phyloP scores from a whole-genome alignment of 1,140 invertebrate species.

The Melanaphis sacchari region DNA sequence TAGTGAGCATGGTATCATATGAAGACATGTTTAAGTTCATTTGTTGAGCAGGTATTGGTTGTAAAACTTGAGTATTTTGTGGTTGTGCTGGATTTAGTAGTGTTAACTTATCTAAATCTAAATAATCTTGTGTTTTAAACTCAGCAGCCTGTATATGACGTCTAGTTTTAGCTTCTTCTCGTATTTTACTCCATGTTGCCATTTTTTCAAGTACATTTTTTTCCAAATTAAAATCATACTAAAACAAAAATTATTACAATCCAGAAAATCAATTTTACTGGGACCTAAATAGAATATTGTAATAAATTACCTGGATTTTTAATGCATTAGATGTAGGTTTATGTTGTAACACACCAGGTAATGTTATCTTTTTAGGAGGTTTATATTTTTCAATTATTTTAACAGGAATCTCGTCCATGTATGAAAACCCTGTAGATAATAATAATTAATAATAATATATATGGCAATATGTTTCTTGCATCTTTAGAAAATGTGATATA shows the following conservation, averaged over 20 bases:
- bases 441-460: neutral
- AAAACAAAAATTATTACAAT: slow-evolving; percentile 60
- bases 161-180: slow-evolving; percentile 63
- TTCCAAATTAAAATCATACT: slow-evolving; percentile 78
- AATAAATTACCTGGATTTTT: slow-evolving; percentile 7
- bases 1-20: slow-evolving; percentile 21
- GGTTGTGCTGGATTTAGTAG: neutral
- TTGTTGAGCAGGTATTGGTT: slow-evolving; percentile 62
- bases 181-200: slow-evolving; percentile 71
- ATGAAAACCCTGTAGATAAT: slow-evolving; percentile 38
- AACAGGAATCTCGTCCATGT: slow-evolving; percentile 67
- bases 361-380: slow-evolving; percentile 74
- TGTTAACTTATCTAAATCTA: slow-evolving; percentile 39
- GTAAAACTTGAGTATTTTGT: slow-evolving; percentile 59
- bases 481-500: neutral
- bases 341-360: slow-evolving; percentile 55
- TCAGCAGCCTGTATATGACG: neutral
- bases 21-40: slow-evolving; percentile 53
- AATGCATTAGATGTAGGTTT: slow-evolving; percentile 38
- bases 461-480: neutral
- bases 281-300: neutral
- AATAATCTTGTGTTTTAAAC: slow-evolving; percentile 32
- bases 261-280: neutral
- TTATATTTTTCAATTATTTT: slow-evolving; percentile 87
- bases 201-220: slow-evolving; percentile 74